Evolutionary conservation across 1,140 invertebrate species (phyloP).

Genomic region (Dendrolimus kikuchii): DNA sequence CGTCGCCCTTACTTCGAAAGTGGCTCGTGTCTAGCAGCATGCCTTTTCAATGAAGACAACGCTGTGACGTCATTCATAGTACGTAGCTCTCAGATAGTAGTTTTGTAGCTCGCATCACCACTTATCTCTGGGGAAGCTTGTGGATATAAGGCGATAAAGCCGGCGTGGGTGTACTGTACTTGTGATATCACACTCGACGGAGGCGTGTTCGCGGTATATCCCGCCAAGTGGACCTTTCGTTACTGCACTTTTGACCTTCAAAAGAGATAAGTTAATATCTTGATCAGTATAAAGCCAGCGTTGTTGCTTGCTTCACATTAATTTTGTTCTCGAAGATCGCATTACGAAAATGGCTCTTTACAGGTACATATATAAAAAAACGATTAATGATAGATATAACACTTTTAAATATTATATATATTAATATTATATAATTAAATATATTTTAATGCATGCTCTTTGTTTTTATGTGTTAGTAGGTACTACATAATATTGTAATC

Average conservation of each 20-base stretch:
- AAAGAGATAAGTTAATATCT: conserved; percentile 25
- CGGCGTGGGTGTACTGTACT: conserved; percentile 42
- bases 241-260: conserved; percentile 36
- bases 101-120: conserved; percentile 63
- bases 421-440: no score
- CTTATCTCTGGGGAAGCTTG: conserved; percentile 45
- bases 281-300: conserved; percentile 15
- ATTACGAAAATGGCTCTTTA: conserved; percentile 16
- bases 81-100: conserved; percentile 69
- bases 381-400: no score
- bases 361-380: conserved; percentile 10
- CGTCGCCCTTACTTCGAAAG: conserved; percentile 39
- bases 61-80: conserved; percentile 66
- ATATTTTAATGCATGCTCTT: no score
- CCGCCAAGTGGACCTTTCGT: conserved; percentile 43
- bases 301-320: conserved; percentile 15
- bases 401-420: no score
- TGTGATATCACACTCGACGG: conserved; percentile 56
- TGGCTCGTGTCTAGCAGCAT: conserved; percentile 49
- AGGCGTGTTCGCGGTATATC: conserved; percentile 61
- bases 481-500: no score
- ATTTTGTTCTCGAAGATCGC: conserved; percentile 13
- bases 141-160: conserved; percentile 66
- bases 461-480: no score
- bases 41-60: conserved; percentile 53